A percentile compares a stretch with the other conserved stretches of the same genome.
Evolutionary conservation across 1,140 invertebrate genomes (phyloP).

Genomic region (Hyphantria cunea): DNA sequence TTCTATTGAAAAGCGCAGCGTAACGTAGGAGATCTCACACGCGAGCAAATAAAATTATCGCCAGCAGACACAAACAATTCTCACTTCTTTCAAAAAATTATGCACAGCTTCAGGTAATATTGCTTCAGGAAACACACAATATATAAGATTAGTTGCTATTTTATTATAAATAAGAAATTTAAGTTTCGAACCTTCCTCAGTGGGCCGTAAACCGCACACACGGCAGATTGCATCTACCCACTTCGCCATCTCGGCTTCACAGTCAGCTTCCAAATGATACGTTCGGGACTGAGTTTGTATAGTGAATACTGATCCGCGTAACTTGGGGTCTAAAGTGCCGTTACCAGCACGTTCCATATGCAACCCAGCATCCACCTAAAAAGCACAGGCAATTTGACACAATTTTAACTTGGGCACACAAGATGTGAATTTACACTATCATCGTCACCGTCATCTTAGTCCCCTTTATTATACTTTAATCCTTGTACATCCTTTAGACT

Average conservation of each 20-base stretch:
- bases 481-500: too few relatives aligned
- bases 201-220: conserved; percentile 93
- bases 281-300: conserved; percentile 93
- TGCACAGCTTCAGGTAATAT: too few relatives aligned
- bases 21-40: too few relatives aligned
- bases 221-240: conserved; percentile 97
- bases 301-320: conserved; percentile 90
- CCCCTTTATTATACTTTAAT: too few relatives aligned
- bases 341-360: conserved; percentile 90
- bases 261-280: conserved; percentile 96
- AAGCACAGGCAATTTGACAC: not conserved
- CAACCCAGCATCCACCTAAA: conserved; percentile 91
- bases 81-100: too few relatives aligned
- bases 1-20: too few relatives aligned
- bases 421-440: not conserved
- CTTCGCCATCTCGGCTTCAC: conserved; percentile 94
- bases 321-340: conserved; percentile 84
- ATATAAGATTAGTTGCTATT: too few relatives aligned
- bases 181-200: conserved; percentile 82
- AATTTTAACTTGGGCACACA: not conserved
- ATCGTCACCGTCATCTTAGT: too few relatives aligned
- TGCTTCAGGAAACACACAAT: too few relatives aligned
- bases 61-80: too few relatives aligned
- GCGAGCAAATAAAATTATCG: too few relatives aligned
- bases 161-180: conserved; percentile 19